Base-by-base conservation (phyloP, 2,888 invertebrate genomes). In the Nemoura dubitans region DNA sequence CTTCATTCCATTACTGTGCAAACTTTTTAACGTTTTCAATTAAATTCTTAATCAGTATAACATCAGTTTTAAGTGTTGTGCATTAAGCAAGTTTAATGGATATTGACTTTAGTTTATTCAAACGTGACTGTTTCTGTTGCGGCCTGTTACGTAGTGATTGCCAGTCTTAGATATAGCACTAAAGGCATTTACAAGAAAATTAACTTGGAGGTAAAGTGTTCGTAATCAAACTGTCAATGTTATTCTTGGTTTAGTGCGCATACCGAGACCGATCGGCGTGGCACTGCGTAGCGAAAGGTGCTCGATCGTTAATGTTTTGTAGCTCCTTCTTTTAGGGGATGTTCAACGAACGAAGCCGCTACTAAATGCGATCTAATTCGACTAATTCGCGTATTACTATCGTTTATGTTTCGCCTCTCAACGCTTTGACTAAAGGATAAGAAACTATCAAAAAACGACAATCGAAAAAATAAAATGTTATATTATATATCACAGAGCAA, bases 21-120 rank as follows among this genome's bases (percentile, higher is more conserved):
- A 86, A 78, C 42, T 86, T 85, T 86, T 86, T 86, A 84, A 85
- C 86, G 59, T 86, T 86, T 86, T 86, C 84, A 86, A 86, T 86
- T 86, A 86, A 86, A 86, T 86, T 85, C 59, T 83, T 86, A 84
- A 85, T 86, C 86, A 86, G 86, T 29, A 26, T 25, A 78, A 81
- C 84, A 80, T 78, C 78, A 43, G 26, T 76, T 85, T 43, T 80
- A 78, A 85, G 80, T 84, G 85, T 76, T 78, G 85, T 78, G 85
- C 85, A 86, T 26, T 85, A 85, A 85, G 85, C 83, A 86, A 84
- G 43, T 84, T 85, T 86, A 86, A 86, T 86, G 86, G 86, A 84
- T 83, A 86, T 86, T 86, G 86, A 86, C 86, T 85, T 85, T 78
- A 80, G 84, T 81, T 85, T 86, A 86, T 86, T 86, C 84, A 81